These are phyloP conservation scores for Caenorhabditis sinica DNA, from an alignment of 2,888 invertebrate species.

Conservation along the genomic window DNA sequence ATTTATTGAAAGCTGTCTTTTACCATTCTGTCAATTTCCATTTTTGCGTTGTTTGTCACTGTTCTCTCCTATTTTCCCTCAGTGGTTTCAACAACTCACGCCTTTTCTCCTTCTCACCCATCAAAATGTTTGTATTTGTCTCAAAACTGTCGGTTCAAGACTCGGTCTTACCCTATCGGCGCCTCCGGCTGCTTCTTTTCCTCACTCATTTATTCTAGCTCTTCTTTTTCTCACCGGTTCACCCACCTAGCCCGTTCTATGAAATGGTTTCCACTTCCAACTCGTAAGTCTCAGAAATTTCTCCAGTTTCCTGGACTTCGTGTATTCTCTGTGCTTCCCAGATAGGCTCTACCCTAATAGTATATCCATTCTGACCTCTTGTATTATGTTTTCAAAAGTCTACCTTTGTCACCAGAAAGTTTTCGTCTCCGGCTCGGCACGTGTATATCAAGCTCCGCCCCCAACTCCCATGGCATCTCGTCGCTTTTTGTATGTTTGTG, in stretches of 20 bases:
- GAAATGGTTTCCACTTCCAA: conserved; percentile 16
- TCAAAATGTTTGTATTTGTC: conserved; percentile 55
- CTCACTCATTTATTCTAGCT: conserved; percentile 1
- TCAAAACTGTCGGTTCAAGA: conserved; percentile 53
- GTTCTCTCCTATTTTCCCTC: conserved; percentile 3
- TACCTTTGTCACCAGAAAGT: background rate
- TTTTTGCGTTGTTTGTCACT: conserved; percentile 35
- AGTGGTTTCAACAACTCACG: conserved; percentile 49
- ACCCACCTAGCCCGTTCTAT: background rate
- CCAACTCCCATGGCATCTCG: conserved; percentile 24
- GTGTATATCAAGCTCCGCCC: conserved; percentile 40
- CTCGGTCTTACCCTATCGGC: conserved; percentile 39
- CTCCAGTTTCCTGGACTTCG: too few species aligned
- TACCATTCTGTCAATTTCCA: conserved; percentile 14
- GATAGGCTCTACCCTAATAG: background rate
- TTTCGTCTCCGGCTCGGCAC: conserved; percentile 42
- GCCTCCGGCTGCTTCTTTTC: conserved; percentile 28
- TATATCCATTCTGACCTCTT: background rate
- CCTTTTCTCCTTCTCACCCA: conserved; percentile 21
- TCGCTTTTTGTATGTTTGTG: conserved; percentile 36
- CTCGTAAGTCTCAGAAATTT: conserved; percentile 9
- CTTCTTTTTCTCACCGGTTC: background rate
- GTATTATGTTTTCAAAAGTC: conserved; percentile 2
- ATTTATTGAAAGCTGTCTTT: conserved; percentile 22
- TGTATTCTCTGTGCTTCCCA: background rate